phyloP scores from a whole-genome alignment of 1,140 invertebrate species.

The Nixonia krombeini region DNA sequence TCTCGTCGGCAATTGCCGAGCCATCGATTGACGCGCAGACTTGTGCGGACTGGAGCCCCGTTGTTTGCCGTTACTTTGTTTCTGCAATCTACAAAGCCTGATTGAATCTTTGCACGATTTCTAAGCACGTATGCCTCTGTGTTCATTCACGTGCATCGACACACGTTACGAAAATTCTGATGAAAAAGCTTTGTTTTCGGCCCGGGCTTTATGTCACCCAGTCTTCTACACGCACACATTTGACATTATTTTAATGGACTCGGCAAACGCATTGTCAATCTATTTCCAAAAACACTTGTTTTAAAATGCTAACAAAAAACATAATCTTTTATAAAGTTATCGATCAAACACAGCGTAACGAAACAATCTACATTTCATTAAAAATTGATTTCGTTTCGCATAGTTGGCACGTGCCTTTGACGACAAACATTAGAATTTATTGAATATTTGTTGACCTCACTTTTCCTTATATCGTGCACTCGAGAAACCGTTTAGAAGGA shows the following conservation, averaged over 20 bases:
- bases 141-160: constrained; percentile 25
- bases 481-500: too few species aligned
- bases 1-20: too few species aligned
- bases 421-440: too few species aligned
- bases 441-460: too few species aligned
- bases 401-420: too few species aligned
- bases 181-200: constrained; percentile 21
- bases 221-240: constrained; percentile 18
- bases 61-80: constrained; percentile 23
- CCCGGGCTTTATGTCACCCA: not conserved
- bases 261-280: constrained; percentile 7
- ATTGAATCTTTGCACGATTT: constrained; percentile 22
- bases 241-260: constrained; percentile 8
- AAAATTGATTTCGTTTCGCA: too few species aligned
- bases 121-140: constrained; percentile 11
- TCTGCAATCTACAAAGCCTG: constrained; percentile 17
- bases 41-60: not conserved
- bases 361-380: too few species aligned
- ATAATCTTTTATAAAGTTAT: too few species aligned
- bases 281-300: too few species aligned
- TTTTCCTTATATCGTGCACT: too few species aligned
- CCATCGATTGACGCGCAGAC: not conserved
- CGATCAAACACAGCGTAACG: too few species aligned
- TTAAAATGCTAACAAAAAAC: too few species aligned
- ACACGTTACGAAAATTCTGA: constrained; percentile 24